Base-by-base conservation (phyloP, 2,113 vertebrate genomes). In the Propithecus coquereli region DNA sequence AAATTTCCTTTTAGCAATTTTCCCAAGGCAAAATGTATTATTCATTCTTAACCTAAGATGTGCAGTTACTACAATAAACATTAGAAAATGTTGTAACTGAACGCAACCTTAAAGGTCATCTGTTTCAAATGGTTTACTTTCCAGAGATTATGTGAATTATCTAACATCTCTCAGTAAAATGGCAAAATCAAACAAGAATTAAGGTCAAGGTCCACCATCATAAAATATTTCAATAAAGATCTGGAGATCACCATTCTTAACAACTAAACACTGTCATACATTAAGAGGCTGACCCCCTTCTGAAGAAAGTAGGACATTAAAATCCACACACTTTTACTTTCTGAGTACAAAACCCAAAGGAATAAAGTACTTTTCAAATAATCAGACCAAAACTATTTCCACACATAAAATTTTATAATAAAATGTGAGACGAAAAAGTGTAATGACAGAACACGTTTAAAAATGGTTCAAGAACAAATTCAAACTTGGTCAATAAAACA, bases 391-490 rank as follows among this genome's bases (percentile, higher is more conserved):
- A 94, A 87, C 65, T 92, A 83, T 74, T 25, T 85, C 25, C 45
- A 61, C 54, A 92, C 63, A 81, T 70, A 34, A 32, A 8, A 10
- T 74, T 92, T 96, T 95, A 92, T 50, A 91, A 30, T 63, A 95
- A 87, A 94, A 66, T 43, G 86, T 47, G 8, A 82, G 14, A 59
- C 40, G 16, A 85, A 92, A 95, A 91, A 34, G 8, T 45, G 0
- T 73, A 90, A 66, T 1, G 68, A 20, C 13, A 94, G n/a, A 68
- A 79, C 8, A 68, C 77, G 86, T 84, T 63, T 14, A 52, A 87
- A 97, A 94, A 87, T 30, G 34, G 83, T 45, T 71, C 80, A 95
- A 71, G 18, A 45, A 22, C 84, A 97, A 96, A 65, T 94, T 96
- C 25, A 97, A 88, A 96, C 82, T 10, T 93, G 59, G 37, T 76